Evolutionary conservation across 1,140 invertebrate genomes (phyloP), one percentile per base, ranked within the genome.

Genomic region (Micrasema minimum): DNA sequence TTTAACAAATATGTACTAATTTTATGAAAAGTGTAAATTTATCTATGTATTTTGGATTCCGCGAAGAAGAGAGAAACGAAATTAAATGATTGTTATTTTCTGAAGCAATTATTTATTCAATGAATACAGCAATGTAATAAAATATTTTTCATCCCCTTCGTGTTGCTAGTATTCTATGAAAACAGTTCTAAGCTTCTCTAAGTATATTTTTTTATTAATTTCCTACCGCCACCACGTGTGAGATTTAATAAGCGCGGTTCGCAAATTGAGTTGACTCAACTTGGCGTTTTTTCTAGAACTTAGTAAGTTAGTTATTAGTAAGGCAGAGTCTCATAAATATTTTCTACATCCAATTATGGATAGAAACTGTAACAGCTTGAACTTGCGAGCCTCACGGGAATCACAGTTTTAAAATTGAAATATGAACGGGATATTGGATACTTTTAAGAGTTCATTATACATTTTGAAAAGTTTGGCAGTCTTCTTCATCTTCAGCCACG

Each of bases 311-410:
- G n/a, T 55, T 55, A 55, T 55, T 55, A 55, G 26, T 51, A 26
- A 55, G 12, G 11, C 26, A 16, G 55, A 20, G 35, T 18, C 55
- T 59, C 55, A 59, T 59, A 59, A 59, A 59, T 59, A 59, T 59
- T 41, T 59, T 59, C 55, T 38, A 59, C 55, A 59, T 59, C 20
- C 35, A 38, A 59, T 59, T 38, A 38, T 6, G 55, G 55, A 38
- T 5, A n/a, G 16, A 38, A 59, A 22, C 2, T 10, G 6, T 6
- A 59, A 59, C 35, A 59, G 55, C 55, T 59, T 38, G 55, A 38
- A 38, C 14, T 59, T 59, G 20, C 11, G 10, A 31, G 10, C 12
- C 7, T 7, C 37, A 11, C 14, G 18, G 55, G 11, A 16, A 59
- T 20, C 14, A 38, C 55, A 59, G 11, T 20, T 48, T 18, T 48